These are phyloP conservation scores for Protonibea diacanthus DNA, from an alignment of 2,797 vertebrate species.

Conservation along the genomic window DNA sequence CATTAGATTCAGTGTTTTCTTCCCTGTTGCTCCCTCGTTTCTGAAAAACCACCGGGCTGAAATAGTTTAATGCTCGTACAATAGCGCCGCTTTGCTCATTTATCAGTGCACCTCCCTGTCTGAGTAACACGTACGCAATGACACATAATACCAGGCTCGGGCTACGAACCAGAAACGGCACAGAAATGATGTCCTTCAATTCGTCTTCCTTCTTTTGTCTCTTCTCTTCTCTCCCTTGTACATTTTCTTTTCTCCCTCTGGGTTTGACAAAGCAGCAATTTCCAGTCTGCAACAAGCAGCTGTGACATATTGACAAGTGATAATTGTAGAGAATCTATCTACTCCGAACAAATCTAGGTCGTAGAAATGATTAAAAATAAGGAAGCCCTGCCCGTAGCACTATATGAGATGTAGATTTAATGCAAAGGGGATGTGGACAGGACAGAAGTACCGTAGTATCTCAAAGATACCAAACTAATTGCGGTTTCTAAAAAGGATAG, in stretches of 20 bases:
- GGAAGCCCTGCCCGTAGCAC: background rate
- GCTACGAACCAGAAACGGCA: slow-evolving; percentile 27
- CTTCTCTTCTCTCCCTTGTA: background rate
- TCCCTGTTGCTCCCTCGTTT: slow-evolving; percentile 52
- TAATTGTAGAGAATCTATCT: background rate
- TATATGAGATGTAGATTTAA: slow-evolving; percentile 6
- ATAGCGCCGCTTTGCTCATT: slow-evolving; percentile 40
- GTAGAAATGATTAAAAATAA: slow-evolving; percentile 10
- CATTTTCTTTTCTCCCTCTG: background rate
- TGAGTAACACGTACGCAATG: slow-evolving; percentile 32
- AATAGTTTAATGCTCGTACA: slow-evolving; percentile 49
- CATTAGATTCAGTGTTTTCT: slow-evolving; percentile 64
- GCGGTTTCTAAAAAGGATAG: slow-evolving; percentile 5
- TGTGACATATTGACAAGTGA: background rate
- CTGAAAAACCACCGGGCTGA: slow-evolving; percentile 39
- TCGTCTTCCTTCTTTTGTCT: slow-evolving; percentile 19
- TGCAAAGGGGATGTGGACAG: background rate
- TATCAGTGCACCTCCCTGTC: slow-evolving; percentile 34
- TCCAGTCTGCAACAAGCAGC: slow-evolving; percentile 14
- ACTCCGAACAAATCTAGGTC: background rate
- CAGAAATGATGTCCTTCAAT: slow-evolving; percentile 23
- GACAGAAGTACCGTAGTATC: background rate
- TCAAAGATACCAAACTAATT: slow-evolving; percentile 5
- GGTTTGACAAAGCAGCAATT: slow-evolving; percentile 34
- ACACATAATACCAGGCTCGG: slow-evolving; percentile 11